Base-by-base conservation (phyloP, 1,140 invertebrate genomes). In the Drosophila dunni region DNA sequence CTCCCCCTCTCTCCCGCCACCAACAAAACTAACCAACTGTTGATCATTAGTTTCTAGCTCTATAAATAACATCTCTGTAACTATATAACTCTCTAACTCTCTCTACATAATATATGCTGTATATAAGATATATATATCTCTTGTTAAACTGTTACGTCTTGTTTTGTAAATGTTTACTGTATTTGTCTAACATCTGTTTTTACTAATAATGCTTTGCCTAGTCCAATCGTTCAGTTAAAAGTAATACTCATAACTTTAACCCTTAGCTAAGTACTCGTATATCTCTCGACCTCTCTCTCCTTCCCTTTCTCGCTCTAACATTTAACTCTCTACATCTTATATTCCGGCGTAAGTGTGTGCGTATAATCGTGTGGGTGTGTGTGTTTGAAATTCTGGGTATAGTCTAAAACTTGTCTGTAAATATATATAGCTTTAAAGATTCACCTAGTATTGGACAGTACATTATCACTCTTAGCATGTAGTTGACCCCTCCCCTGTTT, bases 171-270 rank as follows among this genome's bases (percentile, higher is more conserved):
- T 64, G 81, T 81, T 53, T 38, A 38, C 34, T 81, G 75, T 88
- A 20, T 34, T 63, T 42, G 84, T 86, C 76, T 83, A 83, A 88
- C 81, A 75, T 72, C 44, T 5, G 61, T 33, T 62, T n/a, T 15
- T 77, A 77, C 48, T 85, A 81, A 63, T 88, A 82, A 79, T 54
- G 46, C 60, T 44, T 62, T 63, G 24, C 40, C 20, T 61, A 79
- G 66, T 50, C 46, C 11, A 62, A 36, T 44, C 11, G 29, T 69
- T 62, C 58, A 61, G 48, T 64, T 60, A 64, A 50, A 9, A 42
- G 61, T 53, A 38, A 36, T 66, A 73, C 53, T 63, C 72, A 64
- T 74, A 44, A 38, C 20, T 34, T 58, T 67, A 58, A 58, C 20
- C 50, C 33, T 34, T 53, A 34, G 29, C 9, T 53, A 42, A 13